These are phyloP conservation scores for Taphrorychus bicolor DNA, from an alignment of 2,888 invertebrate species.

Conservation along the genomic window DNA sequence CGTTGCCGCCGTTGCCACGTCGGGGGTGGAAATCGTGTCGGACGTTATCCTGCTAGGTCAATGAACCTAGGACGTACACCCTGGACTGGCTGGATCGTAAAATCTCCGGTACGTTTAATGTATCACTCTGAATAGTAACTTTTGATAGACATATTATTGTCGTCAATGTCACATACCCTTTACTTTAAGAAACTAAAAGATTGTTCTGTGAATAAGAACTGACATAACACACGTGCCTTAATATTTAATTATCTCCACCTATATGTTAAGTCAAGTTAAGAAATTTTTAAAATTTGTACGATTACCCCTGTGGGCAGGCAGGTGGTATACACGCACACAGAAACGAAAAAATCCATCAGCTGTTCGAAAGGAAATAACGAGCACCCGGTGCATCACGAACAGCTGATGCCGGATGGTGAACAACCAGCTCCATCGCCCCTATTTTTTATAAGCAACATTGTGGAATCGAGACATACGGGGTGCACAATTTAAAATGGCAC, in stretches of 20 bases:
- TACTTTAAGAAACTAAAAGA: no score
- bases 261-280: neutral
- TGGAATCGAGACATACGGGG: neutral
- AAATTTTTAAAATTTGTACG: neutral
- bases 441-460: neutral
- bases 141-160: no score
- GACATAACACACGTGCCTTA: no score
- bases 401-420: neutral
- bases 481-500: neutral
- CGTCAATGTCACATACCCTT: no score
- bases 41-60: slow-evolving; percentile 20
- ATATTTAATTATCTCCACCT: no score
- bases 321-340: neutral
- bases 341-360: neutral
- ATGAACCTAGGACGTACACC: slow-evolving; percentile 7
- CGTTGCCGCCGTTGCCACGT: slow-evolving; percentile 9
- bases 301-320: neutral
- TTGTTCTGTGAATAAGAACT: no score
- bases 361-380: neutral
- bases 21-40: slow-evolving; percentile 10
- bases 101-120: neutral
- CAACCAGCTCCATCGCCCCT: neutral
- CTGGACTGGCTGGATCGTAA: neutral
- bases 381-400: neutral
- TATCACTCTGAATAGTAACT: no score